A percentile compares a stretch with the other conserved stretches of the same genome.
phyloP scores from a whole-genome alignment of 92 coral and sea anemone species.

The Galaxea fascicularis region DNA sequence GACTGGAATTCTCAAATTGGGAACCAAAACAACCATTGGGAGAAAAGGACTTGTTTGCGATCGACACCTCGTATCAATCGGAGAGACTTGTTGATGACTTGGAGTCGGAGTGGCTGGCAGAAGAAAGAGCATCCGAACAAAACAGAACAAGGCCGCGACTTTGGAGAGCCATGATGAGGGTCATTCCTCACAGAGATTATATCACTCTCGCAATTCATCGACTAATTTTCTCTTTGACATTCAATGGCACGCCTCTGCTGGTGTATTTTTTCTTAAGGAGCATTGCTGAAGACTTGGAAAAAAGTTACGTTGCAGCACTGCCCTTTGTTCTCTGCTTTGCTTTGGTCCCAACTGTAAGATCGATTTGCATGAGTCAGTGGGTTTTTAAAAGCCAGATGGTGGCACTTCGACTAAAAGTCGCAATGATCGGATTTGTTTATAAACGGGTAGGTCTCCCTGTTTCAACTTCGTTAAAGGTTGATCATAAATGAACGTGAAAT shows the following conservation, averaged over 20 bases:
- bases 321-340: neutral
- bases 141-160: slow-evolving; percentile 30
- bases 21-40: slow-evolving; percentile 28
- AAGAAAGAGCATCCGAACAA: neutral
- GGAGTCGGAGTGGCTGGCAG: slow-evolving; percentile 41
- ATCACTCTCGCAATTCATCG: neutral
- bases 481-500: neutral
- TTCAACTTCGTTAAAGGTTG: neutral
- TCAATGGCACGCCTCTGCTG: neutral
- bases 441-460: slow-evolving; percentile 34
- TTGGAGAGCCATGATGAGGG: slow-evolving; percentile 45
- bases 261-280: slow-evolving; percentile 37
- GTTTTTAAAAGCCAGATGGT: neutral
- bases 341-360: neutral
- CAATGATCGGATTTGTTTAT: slow-evolving; percentile 19
- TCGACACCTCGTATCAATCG: neutral
- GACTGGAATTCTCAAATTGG: slow-evolving; percentile 8
- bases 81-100: slow-evolving; percentile 9
- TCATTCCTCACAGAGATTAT: slow-evolving; percentile 29
- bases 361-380: neutral
- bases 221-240: neutral
- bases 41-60: slow-evolving; percentile 4
- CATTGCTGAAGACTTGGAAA: neutral
- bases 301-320: neutral
- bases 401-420: slow-evolving; percentile 2